A percentile compares a stretch with the other conserved stretches of the same genome.
phyloP scores from a whole-genome alignment of 30 jellyfish, hydroid and myxozoan species.

The Pelagia noctiluca region DNA sequence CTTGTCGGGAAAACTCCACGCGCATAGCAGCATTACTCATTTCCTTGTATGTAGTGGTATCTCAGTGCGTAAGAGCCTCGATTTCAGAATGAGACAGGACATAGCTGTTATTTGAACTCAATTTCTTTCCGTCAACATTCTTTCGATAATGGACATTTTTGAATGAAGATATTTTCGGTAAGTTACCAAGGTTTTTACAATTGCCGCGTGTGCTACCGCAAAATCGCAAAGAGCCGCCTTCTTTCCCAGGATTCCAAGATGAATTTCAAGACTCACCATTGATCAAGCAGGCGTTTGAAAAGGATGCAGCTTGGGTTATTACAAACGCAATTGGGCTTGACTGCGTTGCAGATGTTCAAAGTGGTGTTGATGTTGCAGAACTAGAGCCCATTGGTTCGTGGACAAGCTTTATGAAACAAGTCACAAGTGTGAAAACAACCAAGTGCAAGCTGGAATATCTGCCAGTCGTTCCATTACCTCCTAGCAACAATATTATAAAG shows the following conservation, averaged over 20 bases:
- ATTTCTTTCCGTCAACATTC: neutral
- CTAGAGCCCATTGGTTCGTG: conserved; percentile 63
- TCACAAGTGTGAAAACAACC: conserved; percentile 36
- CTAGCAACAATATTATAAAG: conserved; percentile 11
- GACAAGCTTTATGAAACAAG: conserved; percentile 51
- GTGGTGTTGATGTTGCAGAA: conserved; percentile 51
- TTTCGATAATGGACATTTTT: neutral
- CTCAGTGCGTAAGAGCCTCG: no score
- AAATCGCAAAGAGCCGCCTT: conserved; percentile 41
- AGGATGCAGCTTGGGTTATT: conserved; percentile 60
- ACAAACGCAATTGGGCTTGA: conserved; percentile 52
- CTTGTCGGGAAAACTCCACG: no score
- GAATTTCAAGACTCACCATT: conserved; percentile 37
- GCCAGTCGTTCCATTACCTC: conserved; percentile 74
- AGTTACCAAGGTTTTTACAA: neutral
- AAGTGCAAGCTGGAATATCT: conserved; percentile 68
- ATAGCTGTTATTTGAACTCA: no score
- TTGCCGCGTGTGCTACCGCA: conserved; percentile 22
- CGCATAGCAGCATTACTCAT: no score
- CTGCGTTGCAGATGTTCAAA: conserved; percentile 41
- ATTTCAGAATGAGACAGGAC: no score
- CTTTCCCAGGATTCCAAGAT: conserved; percentile 59
- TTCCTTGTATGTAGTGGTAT: no score
- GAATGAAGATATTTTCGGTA: conserved; percentile 3
- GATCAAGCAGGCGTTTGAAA: conserved; percentile 42